Base-by-base conservation (phyloP, 2,113 vertebrate genomes). In the Anser cygnoides region DNA sequence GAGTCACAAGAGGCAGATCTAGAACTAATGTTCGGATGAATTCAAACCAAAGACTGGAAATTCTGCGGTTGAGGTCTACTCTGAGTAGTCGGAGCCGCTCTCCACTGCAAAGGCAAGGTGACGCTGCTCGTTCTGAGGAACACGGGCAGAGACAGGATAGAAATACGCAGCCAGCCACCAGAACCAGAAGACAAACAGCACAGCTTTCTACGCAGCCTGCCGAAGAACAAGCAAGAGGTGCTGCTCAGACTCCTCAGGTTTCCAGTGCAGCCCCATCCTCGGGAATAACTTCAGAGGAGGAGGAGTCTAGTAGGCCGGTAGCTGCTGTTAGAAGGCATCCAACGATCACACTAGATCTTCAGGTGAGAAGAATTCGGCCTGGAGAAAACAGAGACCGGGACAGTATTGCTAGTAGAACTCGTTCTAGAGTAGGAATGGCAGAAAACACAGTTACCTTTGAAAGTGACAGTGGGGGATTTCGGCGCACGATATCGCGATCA, bases 301-400 rank as follows among this genome's bases (percentile, higher is more conserved):
- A 97, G 35, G 98, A 99, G 78, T 93, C 97, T 39, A 97, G 95
- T 65, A 97, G 98, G 62, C 97, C 98, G 35, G 95, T 96, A 85
- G 77, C 97, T 41, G 95, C 98, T 15, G 93, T 98, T 62, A 98
- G 98, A 72, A 98, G 98, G 25, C 99, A 99, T 80, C 99, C 99
- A 2, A 99, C 98, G 29, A 99, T 99, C 96, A 99, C 99, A 89
- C 93, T 99, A 95, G 99, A 99, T 95, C 98, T 99, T 92, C 99
- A 99, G 92, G 98, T 99, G 92, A 98, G 99, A 91, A 98, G 99
- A 95, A 99, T 99, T 95, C 98, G 98, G 75, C 98, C 99, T 10
- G 99, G 99, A 50, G 99, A 99, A 95, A 99, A 98, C 97, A 95
- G 99, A 44, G 98, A 99, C 94, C 96, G 98, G 74, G 99, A 99